Conservation (phyloP, 2,888 invertebrate species). For the Agonopterix arenella region DNA sequence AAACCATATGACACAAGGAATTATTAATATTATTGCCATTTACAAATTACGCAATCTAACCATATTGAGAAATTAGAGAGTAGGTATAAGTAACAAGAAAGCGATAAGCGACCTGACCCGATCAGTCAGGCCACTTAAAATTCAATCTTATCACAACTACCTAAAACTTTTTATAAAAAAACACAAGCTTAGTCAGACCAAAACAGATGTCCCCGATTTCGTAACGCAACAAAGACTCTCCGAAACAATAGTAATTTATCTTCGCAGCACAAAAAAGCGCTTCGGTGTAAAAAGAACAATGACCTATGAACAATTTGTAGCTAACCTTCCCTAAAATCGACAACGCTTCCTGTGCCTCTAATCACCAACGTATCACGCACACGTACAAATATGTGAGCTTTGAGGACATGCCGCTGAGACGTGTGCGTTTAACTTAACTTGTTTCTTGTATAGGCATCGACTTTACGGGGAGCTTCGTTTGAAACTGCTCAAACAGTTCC, state of each 20-base stretch:
- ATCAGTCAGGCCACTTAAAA: no score
- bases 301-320: conserved; percentile 63
- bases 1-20: no score
- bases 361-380: conserved; percentile 42
- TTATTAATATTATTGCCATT: no score
- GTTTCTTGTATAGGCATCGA: background rate
- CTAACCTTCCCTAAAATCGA: conserved; percentile 71
- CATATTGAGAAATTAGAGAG: no score
- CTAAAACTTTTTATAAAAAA: no score
- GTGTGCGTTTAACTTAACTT: background rate
- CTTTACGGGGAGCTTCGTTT: background rate
- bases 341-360: conserved; percentile 65
- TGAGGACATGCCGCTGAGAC: background rate
- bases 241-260: conserved; percentile 58
- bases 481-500: background rate
- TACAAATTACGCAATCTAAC: no score
- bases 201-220: conserved; percentile 21
- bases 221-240: conserved; percentile 36
- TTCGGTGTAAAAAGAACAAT: conserved; percentile 63
- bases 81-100: no score
- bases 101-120: no score
- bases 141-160: no score
- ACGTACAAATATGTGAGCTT: conserved; percentile 22
- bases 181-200: conserved; percentile 4
- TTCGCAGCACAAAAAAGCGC: conserved; percentile 45